Evolutionary conservation across 2,113 vertebrate species (phyloP), one percentile per base, ranked within the genome.

Genomic region (Erythrolamprus reginae): DNA sequence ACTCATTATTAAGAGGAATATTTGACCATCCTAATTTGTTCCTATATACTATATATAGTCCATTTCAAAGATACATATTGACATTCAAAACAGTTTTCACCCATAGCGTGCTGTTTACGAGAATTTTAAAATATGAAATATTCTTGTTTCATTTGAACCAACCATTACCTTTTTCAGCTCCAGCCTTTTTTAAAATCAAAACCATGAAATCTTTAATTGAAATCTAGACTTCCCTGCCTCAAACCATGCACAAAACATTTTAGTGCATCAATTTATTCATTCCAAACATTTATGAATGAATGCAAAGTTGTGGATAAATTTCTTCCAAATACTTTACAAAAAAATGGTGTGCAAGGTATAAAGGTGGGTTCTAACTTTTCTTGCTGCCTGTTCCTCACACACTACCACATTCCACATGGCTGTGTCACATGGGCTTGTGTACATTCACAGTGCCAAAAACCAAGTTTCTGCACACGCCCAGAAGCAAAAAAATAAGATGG

Each of bases 281-380:
- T 28, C 58, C 58, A 70, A 70, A 70, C n/a, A 4, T 70, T 70
- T 70, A 70, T 70, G 61, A 70, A 70, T 33, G 28, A 70, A 70
- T n/a, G 61, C 12, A 70, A 70, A 70, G n/a, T 70, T 70, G 61
- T 7, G 8, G 21, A 23, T 86, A 26, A 0, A 8, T 50, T 58
- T 90, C 85, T 70, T 55, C 89, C 19, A 38, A 87, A 87, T 5
- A 17, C 51, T 61, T 93, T 52, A 85, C 82, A 91, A 47, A n/a
- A 8, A 8, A 24, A 6, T n/a, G 21, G 77, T 33, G 48, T 1
- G 0, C 4, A 90, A 86, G 15, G 38, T 15, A 55, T 5, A 45
- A 5, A 5, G 45, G 5, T 45, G 45, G 45, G 45, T 45, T 45
- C 45, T 45, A 45, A 45, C 45, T 45, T 45, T 3, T 5, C 45